Base-by-base conservation (phyloP, 2,888 invertebrate species). In the Villa cingulata region DNA sequence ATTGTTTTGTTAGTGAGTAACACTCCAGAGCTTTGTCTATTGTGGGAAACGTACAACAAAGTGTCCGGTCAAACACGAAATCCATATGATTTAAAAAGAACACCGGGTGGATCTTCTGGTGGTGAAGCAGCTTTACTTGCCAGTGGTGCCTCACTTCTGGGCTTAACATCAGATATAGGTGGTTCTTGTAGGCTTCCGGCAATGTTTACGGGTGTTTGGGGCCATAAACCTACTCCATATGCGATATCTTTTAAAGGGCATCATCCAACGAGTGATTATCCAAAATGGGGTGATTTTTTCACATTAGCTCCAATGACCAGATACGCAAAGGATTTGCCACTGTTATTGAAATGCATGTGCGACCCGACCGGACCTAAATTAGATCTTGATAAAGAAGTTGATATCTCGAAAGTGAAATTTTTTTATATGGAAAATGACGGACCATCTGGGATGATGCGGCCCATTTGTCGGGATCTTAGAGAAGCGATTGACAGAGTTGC, bases 171-270 rank as follows among this genome's bases (percentile, higher is more conserved):
- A 1, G 94, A 95, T 62, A 83, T 94, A 45, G 90, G 86, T 1
- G 94, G 94, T 1, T 91, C 90, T 4, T 80, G 89, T 15, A 75
- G 94, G 43, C 74, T 94, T 59, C 94, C 94, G 0, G 81, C 89
- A 2, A 84, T 86, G 76, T 92, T 88, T 66, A 89, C 86, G 59
- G 94, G 94, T 19, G 78, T 94, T 47, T 94, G 83, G 71, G 92
- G 92, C n/a, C 91, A 94, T 64, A 92, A 91, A 61, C 86, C 91
- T 0, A 80, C 86, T 39, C 80, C 83, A 2, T 76, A 76, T 55
- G 73, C 76, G 5, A 70, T 84, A 4, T 78, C 82, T 1, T 70
- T 74, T 49, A 71, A 74, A 57, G 85, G 84, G 1, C 85, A 86
- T 57, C 74, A 78, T 50, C 86, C 86, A 2, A 74, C 74, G 48